Base-by-base conservation (phyloP, 2,797 vertebrate genomes). In the Philypnodon macrostomus region DNA sequence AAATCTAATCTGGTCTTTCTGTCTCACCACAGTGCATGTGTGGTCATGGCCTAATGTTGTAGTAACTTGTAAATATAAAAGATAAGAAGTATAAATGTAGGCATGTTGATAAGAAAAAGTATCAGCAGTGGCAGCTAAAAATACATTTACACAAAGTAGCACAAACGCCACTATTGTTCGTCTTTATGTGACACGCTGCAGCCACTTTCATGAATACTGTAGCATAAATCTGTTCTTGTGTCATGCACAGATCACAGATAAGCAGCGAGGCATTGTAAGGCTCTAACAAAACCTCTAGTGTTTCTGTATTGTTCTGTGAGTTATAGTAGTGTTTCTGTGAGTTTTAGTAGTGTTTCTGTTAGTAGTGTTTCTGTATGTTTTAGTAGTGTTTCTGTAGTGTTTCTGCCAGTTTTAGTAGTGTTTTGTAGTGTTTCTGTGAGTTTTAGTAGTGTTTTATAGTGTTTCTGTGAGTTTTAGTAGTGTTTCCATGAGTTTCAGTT, bases 281-380 rank as follows among this genome's bases (percentile, higher is more conserved):
- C 46, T 57, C 21, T 67, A 71, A 86, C 79, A 85, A 83, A 83
- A 79, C 69, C 33, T 61, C 73, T 53, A 68, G 71, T 85, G 81
- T 86, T 31, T 47, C 44, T 77, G 57, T 60, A 53, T n/a, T n/a
- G n/a, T n/a, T n/a, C n/a, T n/a, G n/a, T n/a, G n/a, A n/a, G n/a
- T n/a, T n/a, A n/a, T n/a, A n/a, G n/a, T n/a, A n/a, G n/a, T n/a
- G n/a, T n/a, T n/a, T n/a, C n/a, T n/a, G n/a, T n/a, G n/a, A n/a
- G n/a, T n/a, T n/a, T n/a, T n/a, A n/a, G n/a, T n/a, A n/a, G n/a
- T n/a, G n/a, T n/a, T n/a, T n/a, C n/a, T n/a, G n/a, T n/a, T n/a
- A n/a, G n/a, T n/a, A n/a, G n/a, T n/a, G n/a, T n/a, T n/a, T n/a
- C n/a, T n/a, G n/a, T n/a, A n/a, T n/a, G n/a, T n/a, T n/a, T n/a